These are phyloP conservation scores for Oreochromis tanganicae DNA, from an alignment of 2,113 vertebrate species.

Conservation along the genomic window DNA sequence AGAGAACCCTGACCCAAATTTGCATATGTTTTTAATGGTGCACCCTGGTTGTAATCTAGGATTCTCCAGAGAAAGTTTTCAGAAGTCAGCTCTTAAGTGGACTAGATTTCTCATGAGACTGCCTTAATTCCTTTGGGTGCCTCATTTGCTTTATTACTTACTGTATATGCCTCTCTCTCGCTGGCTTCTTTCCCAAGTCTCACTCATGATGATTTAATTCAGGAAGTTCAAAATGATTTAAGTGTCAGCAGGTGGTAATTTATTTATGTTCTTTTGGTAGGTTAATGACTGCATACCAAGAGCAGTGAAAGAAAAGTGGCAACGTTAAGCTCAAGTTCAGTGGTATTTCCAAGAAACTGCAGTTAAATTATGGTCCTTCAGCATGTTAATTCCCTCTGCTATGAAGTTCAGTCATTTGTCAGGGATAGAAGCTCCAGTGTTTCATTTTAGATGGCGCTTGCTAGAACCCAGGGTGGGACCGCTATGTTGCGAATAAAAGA, in stretches of 20 bases:
- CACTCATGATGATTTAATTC: neutral
- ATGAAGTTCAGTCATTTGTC: constrained; percentile 33
- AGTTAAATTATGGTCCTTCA: constrained; percentile 48
- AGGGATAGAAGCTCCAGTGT: neutral
- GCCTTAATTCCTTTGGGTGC: constrained; percentile 11
- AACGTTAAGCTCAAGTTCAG: constrained; percentile 13
- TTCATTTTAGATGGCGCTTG: neutral
- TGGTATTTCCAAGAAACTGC: constrained; percentile 36
- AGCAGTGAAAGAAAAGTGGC: constrained; percentile 13
- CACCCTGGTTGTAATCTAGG: constrained; percentile 19
- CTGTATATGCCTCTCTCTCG: neutral
- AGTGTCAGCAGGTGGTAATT: constrained; percentile 45
- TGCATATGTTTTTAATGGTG: neutral
- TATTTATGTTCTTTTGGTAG: constrained; percentile 48
- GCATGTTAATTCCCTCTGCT: constrained; percentile 29
- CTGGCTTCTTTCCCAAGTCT: neutral
- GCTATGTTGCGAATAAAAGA: constrained; percentile 21
- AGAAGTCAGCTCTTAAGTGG: constrained; percentile 43
- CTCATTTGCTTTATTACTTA: constrained; percentile 34
- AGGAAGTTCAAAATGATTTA: constrained; percentile 37
- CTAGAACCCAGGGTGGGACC: neutral
- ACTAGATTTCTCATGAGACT: constrained; percentile 28
- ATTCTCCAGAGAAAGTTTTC: constrained; percentile 36
- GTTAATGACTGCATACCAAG: constrained; percentile 30
- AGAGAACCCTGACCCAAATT: constrained; percentile 40